phyloP scores from a whole-genome alignment of 2,888 invertebrate species.

The Plagodis dolabraria region DNA sequence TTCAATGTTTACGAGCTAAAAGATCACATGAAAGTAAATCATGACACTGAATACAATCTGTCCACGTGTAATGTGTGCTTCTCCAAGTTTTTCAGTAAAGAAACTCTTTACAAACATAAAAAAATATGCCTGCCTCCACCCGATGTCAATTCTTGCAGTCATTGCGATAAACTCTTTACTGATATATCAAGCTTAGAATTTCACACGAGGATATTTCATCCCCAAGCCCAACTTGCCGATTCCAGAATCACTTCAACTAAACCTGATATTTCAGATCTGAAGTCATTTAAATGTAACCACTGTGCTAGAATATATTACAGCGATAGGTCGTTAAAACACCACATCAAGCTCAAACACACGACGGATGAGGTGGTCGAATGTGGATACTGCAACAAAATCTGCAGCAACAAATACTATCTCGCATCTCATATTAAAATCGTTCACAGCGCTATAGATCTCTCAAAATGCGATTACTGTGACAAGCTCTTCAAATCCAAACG shows the following conservation, averaged over 20 bases:
- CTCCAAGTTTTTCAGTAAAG: conserved; percentile 63
- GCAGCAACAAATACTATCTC: conserved; percentile 70
- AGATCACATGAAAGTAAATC: conserved; percentile 61
- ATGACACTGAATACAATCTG: conserved; percentile 60
- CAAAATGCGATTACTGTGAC: conserved; percentile 71
- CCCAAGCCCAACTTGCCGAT: conserved; percentile 65
- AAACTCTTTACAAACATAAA: conserved; percentile 58
- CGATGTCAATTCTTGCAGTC: conserved; percentile 58
- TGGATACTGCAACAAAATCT: conserved; percentile 62
- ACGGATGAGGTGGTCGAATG: conserved; percentile 63
- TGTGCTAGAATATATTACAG: conserved; percentile 67
- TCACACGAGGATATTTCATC: conserved; percentile 68
- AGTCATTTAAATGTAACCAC: conserved; percentile 57
- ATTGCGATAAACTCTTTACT: conserved; percentile 71
- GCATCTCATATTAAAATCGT: conserved; percentile 71
- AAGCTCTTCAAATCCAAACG: conserved; percentile 71
- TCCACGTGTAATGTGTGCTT: conserved; percentile 73
- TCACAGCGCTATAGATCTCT: conserved; percentile 59
- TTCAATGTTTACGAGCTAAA: conserved; percentile 60
- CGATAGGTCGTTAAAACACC: conserved; percentile 69
- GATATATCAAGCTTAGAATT: conserved; percentile 68
- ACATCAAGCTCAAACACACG: conserved; percentile 68
- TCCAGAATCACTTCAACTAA: conserved; percentile 59
- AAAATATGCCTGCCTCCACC: conserved; percentile 62
- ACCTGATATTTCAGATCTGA: conserved; percentile 36